Evolutionary conservation across 2,797 vertebrate genomes (phyloP).

Genomic region (Champsocephalus gunnari): DNA sequence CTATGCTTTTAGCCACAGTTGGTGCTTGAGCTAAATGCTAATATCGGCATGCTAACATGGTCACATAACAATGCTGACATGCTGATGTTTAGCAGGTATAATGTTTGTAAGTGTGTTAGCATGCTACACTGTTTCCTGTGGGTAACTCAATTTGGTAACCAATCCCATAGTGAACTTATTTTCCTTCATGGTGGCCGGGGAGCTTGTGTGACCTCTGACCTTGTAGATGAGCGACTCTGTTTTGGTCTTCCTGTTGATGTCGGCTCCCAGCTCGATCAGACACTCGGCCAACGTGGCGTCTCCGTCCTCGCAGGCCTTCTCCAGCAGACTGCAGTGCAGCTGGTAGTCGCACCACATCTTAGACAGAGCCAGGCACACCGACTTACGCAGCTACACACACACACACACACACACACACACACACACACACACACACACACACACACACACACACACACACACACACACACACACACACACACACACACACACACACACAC

Average conservation of each 20-base stretch:
- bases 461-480: no score
- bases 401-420: no score
- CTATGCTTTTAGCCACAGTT: not conserved
- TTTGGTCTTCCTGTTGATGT: slow-evolving; percentile 90
- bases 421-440: no score
- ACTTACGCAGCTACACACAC: slow-evolving; percentile 84
- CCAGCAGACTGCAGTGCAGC: slow-evolving; percentile 89
- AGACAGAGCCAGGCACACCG: slow-evolving; percentile 90
- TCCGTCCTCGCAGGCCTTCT: slow-evolving; percentile 90
- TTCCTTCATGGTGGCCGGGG: not conserved
- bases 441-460: no score
- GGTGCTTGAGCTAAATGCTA: not conserved
- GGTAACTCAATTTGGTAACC: no score
- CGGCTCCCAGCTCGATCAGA: slow-evolving; percentile 91
- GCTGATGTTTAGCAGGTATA: not conserved
- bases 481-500: no score
- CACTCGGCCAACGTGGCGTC: slow-evolving; percentile 90
- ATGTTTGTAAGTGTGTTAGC: not conserved
- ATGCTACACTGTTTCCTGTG: no score
- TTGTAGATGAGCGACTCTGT: slow-evolving; percentile 91
- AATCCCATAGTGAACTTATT: no score
- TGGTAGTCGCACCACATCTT: slow-evolving; percentile 88
- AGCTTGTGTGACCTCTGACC: slow-evolving; percentile 76
- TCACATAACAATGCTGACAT: not conserved
- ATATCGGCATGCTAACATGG: no score